phyloP scores from a whole-genome alignment of 2,888 invertebrate species.

The Choristoneura rosaceana region DNA sequence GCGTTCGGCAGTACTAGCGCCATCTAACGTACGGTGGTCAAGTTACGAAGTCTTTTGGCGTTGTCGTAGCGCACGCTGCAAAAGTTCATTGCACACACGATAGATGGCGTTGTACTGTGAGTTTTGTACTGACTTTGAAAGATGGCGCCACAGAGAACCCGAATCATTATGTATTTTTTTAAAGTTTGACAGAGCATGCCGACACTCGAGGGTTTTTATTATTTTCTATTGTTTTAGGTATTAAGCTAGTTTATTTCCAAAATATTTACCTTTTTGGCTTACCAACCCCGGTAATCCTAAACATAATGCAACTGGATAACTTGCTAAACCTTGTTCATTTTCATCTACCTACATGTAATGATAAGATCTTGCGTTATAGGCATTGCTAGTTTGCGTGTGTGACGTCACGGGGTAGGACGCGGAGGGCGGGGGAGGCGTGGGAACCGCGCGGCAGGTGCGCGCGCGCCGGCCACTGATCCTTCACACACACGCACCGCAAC shows the following conservation, averaged over 20 bases:
- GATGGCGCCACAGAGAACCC: slow-evolving; percentile 53
- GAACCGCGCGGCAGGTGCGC: slow-evolving; percentile 84
- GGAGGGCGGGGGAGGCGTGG: slow-evolving; percentile 73
- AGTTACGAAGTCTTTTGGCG: slow-evolving; percentile 29
- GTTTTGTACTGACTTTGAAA: slow-evolving; percentile 48
- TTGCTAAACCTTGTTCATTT: not conserved
- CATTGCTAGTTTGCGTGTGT: slow-evolving; percentile 71
- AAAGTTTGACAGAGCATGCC: not conserved
- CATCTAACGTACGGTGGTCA: slow-evolving; percentile 57
- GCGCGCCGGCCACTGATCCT: slow-evolving; percentile 84
- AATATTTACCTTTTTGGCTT: no score
- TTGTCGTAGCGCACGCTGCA: not conserved
- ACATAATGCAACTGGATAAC: not conserved
- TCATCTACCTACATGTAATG: slow-evolving; percentile 6
- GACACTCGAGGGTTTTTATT: not conserved
- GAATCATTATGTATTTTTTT: not conserved
- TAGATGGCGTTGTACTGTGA: slow-evolving; percentile 55
- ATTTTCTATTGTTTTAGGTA: no score
- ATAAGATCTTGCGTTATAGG: slow-evolving; percentile 35
- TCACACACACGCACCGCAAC: slow-evolving; percentile 63
- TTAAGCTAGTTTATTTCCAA: no score
- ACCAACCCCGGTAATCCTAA: not conserved
- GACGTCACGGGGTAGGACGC: slow-evolving; percentile 68
- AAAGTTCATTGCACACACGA: slow-evolving; percentile 49
- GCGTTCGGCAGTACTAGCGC: slow-evolving; percentile 54